A percentile compares a stretch with the other conserved stretches of the same genome.
Evolutionary conservation across 2,888 invertebrate species (phyloP).

Genomic region (Pocota personata): DNA sequence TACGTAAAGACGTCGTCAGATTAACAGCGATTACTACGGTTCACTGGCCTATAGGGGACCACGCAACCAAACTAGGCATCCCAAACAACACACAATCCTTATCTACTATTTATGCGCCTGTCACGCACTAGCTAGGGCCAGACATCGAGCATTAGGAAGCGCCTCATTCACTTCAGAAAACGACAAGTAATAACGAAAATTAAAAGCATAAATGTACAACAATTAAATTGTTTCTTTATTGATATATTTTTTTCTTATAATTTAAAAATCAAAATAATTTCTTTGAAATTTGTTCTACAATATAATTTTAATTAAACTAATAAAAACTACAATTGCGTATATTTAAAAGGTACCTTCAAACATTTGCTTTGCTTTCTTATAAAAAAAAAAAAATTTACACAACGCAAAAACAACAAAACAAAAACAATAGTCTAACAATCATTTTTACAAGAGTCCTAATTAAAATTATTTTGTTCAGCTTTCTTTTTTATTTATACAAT

Average conservation of each 20-base stretch:
- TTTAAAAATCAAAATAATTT: neutral
- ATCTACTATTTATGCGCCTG: too few species aligned
- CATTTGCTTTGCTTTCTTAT: neutral
- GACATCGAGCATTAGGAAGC: too few species aligned
- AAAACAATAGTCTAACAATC: conserved; percentile 30
- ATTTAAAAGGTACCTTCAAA: conserved; percentile 29
- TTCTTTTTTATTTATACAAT: neutral
- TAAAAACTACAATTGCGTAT: conserved; percentile 15
- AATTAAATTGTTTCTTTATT: neutral
- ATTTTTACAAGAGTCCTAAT: neutral
- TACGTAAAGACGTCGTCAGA: too few species aligned
- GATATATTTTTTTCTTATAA: neutral
- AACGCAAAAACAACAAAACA: conserved; percentile 20
- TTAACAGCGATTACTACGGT: too few species aligned
- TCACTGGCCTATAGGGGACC: too few species aligned
- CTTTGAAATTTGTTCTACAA: neutral
- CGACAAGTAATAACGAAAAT: too few species aligned
- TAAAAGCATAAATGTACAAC: neutral
- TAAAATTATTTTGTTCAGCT: conserved; percentile 7
- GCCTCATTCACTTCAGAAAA: too few species aligned
- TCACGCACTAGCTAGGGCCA: too few species aligned
- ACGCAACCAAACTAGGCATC: too few species aligned
- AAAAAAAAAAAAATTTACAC: neutral
- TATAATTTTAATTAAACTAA: neutral
- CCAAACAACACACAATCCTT: too few species aligned